Evolutionary conservation across 64 coral and sea anemone species (phyloP).

Genomic region (Stylophora pistillata): DNA sequence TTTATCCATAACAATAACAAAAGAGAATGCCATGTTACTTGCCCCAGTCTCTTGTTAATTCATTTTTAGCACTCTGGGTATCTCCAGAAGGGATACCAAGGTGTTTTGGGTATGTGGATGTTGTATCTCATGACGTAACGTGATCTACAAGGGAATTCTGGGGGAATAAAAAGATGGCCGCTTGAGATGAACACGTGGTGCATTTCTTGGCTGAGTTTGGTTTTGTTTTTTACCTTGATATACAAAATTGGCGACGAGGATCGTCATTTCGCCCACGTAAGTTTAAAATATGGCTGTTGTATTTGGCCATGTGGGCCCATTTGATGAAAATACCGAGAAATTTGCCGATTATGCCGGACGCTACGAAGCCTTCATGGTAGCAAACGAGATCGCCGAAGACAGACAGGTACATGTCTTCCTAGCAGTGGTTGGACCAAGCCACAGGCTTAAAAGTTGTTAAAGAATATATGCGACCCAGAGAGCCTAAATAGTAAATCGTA

Average conservation of each 20-base stretch:
- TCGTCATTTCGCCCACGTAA: not conserved
- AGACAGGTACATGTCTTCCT: constrained; percentile 40
- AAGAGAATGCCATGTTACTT: too few species aligned
- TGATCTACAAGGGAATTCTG: not conserved
- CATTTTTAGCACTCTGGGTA: too few species aligned
- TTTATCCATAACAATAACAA: too few species aligned
- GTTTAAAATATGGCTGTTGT: constrained; percentile 24
- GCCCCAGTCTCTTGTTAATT: too few species aligned
- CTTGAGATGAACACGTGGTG: not conserved
- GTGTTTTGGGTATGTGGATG: not conserved
- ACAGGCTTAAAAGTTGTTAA: constrained; percentile 52
- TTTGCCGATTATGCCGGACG: constrained; percentile 34
- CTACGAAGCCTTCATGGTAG: constrained; percentile 28
- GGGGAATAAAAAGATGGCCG: not conserved
- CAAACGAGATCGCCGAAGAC: constrained; percentile 20
- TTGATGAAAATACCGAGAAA: constrained; percentile 41
- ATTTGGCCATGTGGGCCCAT: constrained; percentile 8
- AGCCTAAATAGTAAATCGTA: constrained; percentile 30
- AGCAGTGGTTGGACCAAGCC: constrained; percentile 38
- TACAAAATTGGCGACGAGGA: constrained; percentile 53
- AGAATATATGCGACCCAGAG: constrained; percentile 47
- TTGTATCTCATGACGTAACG: not conserved
- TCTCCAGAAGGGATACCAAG: not conserved
- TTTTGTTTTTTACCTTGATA: not conserved
- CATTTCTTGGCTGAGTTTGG: not conserved